Evolutionary conservation across 2,113 vertebrate species (phyloP).

Genomic region (Hippocampus zosterae): DNA sequence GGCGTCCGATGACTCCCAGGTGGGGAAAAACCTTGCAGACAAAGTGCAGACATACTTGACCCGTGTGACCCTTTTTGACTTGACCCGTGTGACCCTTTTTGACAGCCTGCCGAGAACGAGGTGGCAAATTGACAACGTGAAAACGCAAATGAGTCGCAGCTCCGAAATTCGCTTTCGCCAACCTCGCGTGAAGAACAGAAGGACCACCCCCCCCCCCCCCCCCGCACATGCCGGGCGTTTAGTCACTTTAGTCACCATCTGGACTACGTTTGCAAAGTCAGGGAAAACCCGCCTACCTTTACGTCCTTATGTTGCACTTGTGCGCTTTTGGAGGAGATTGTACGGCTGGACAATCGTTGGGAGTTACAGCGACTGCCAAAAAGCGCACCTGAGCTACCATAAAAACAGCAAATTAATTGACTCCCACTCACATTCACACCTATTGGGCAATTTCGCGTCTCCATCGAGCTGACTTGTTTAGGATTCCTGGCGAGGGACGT

Average conservation of each 20-base stretch:
- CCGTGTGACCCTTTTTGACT: slow-evolving; percentile 6
- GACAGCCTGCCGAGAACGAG: slow-evolving; percentile 16
- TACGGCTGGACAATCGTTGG: no score
- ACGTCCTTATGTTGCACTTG: not conserved
- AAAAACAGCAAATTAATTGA: not conserved
- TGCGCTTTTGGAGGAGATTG: not conserved
- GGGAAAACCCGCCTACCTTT: not conserved
- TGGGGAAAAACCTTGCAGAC: not conserved
- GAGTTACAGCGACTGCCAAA: no score
- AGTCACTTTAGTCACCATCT: not conserved
- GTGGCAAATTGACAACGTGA: slow-evolving; percentile 1
- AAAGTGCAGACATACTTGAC: slow-evolving; percentile 18
- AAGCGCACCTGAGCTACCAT: no score
- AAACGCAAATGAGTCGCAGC: not conserved
- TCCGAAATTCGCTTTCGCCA: not conserved
- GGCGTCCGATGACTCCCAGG: not conserved
- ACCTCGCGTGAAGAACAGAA: not conserved
- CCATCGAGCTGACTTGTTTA: no score
- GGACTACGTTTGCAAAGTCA: not conserved
- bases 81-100: slow-evolving; percentile 13
- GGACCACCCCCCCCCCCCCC: no score
- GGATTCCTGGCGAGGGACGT: no score
- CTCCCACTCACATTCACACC: not conserved
- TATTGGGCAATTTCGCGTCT: not conserved
- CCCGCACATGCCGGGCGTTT: not conserved